Evolutionary conservation across 2,888 invertebrate species (phyloP).

Genomic region (Hyposoter didymator): DNA sequence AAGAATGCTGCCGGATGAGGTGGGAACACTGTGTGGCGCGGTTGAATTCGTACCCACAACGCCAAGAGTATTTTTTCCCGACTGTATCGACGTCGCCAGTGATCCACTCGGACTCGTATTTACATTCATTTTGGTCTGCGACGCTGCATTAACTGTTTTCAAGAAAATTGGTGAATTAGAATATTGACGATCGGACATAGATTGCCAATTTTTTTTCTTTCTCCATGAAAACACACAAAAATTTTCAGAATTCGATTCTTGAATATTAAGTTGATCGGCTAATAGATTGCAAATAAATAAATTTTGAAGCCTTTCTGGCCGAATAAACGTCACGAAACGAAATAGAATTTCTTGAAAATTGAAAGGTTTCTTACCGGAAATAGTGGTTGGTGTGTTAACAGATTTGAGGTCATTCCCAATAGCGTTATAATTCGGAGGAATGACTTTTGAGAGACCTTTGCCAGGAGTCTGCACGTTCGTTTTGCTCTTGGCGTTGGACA

Average conservation of each 20-base stretch:
- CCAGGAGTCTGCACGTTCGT: slow-evolving; percentile 73
- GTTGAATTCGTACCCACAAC: slow-evolving; percentile 68
- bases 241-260: not conserved
- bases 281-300: not conserved
- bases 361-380: slow-evolving; percentile 26
- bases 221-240: not conserved
- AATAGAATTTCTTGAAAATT: not conserved
- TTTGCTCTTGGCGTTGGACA: slow-evolving; percentile 77
- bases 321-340: no score
- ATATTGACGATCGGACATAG: not conserved
- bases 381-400: slow-evolving; percentile 8
- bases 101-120: slow-evolving; percentile 69
- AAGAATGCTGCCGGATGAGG: slow-evolving; percentile 75
- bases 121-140: slow-evolving; percentile 66
- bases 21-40: slow-evolving; percentile 69
- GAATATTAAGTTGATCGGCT: not conserved
- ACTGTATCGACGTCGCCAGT: slow-evolving; percentile 76
- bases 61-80: slow-evolving; percentile 73
- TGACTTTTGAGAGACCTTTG: slow-evolving; percentile 75
- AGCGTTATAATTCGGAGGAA: slow-evolving; percentile 74
- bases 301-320: not conserved
- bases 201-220: not conserved
- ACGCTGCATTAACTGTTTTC: slow-evolving; percentile 49
- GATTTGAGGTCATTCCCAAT: slow-evolving; percentile 70
- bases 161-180: slow-evolving; percentile 4